These are phyloP conservation scores for Rhinogobius similis DNA, from an alignment of 2,113 vertebrate genomes.

Conservation along the genomic window DNA sequence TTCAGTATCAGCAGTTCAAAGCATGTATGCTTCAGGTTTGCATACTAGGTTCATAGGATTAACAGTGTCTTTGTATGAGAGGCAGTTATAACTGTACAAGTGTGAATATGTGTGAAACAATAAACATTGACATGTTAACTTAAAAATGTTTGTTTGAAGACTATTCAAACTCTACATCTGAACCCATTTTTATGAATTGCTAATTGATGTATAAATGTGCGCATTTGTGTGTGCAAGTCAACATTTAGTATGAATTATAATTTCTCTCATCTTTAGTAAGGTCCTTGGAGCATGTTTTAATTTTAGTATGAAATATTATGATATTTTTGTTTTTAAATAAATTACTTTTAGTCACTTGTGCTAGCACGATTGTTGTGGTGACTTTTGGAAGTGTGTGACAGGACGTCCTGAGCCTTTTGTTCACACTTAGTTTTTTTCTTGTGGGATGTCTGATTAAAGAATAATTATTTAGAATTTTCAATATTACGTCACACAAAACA, in stretches of 20 bases:
- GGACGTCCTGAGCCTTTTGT: background rate
- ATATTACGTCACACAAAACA: background rate
- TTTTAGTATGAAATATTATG: background rate
- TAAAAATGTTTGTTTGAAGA: background rate
- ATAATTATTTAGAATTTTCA: slow-evolving; percentile 1
- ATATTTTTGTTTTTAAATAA: background rate
- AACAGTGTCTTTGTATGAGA: slow-evolving; percentile 45
- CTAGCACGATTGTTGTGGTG: background rate
- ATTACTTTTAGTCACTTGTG: background rate
- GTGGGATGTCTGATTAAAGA: background rate
- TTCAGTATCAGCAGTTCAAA: slow-evolving; percentile 13
- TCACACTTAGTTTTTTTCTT: background rate
- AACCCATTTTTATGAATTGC: background rate
- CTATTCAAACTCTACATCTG: background rate
- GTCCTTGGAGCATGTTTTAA: background rate
- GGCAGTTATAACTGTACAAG: background rate
- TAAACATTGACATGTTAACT: background rate
- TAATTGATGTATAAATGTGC: background rate
- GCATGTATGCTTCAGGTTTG: slow-evolving; percentile 23
- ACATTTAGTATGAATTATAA: background rate
- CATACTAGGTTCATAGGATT: slow-evolving; percentile 36
- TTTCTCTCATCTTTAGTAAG: background rate
- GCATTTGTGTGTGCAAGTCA: background rate
- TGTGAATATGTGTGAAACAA: background rate
- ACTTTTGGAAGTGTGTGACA: background rate